Evolutionary conservation across 2,797 vertebrate genomes (phyloP).

Genomic region (Chanos chanos): DNA sequence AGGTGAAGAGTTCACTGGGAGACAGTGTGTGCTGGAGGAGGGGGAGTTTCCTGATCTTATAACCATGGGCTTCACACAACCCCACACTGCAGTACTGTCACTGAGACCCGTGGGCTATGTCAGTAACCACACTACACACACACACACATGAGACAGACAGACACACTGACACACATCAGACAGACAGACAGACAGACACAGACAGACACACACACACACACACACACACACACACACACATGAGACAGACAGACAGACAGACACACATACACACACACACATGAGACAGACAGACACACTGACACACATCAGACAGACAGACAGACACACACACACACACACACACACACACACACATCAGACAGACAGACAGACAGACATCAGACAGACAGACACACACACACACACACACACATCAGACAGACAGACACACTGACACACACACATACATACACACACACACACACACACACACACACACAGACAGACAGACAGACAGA

Average conservation of each 20-base stretch:
- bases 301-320: too few species aligned
- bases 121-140: conserved; percentile 60
- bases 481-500: neutral
- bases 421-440: neutral
- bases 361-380: neutral
- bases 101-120: conserved; percentile 79
- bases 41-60: conserved; percentile 81
- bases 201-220: too few species aligned
- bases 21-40: conserved; percentile 86
- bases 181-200: conserved; percentile 6
- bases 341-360: too few species aligned
- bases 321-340: too few species aligned
- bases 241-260: too few species aligned
- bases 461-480: too few species aligned
- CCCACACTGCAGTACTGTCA: conserved; percentile 72
- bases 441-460: neutral
- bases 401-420: too few species aligned
- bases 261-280: neutral
- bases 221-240: neutral
- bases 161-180: neutral
- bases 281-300: too few species aligned
- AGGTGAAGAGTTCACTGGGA: conserved; percentile 74
- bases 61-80: conserved; percentile 77
- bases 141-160: conserved; percentile 7
- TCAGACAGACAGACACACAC: too few species aligned